These are phyloP conservation scores for Boleophthalmus pectinirostris DNA, from an alignment of 2,113 vertebrate species.

Conservation along the genomic window DNA sequence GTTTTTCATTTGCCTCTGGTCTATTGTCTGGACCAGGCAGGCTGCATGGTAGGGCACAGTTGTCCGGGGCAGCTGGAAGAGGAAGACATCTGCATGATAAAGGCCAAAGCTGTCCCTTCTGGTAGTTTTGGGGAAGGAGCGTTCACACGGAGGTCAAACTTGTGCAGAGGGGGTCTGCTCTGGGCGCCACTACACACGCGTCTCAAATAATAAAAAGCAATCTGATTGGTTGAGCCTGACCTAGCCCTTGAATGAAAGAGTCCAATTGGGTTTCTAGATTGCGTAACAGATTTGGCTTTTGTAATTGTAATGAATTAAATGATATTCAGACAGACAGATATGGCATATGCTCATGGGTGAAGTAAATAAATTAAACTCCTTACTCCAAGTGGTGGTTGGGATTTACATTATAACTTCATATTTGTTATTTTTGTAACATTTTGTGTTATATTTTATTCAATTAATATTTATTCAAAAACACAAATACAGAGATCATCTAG, in stretches of 20 bases:
- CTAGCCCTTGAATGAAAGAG: constrained; percentile 49
- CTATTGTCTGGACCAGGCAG: constrained; percentile 73
- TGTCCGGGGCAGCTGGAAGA: constrained; percentile 77
- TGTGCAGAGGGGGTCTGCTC: constrained; percentile 37
- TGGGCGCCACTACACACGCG: constrained; percentile 38
- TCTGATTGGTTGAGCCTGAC: constrained; percentile 60
- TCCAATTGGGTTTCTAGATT: constrained; percentile 47
- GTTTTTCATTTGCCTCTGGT: constrained; percentile 54
- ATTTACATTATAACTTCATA: background rate
- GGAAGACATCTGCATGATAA: constrained; percentile 78
- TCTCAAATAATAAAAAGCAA: constrained; percentile 37
- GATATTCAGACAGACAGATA: constrained; percentile 27
- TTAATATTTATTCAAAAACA: background rate
- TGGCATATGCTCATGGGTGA: constrained; percentile 53
- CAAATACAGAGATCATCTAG: no score
- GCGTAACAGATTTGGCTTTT: constrained; percentile 63
- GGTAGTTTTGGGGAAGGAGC: constrained; percentile 36
- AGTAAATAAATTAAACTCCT: background rate
- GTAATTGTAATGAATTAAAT: constrained; percentile 54
- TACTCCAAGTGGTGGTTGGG: background rate
- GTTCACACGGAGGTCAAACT: constrained; percentile 66
- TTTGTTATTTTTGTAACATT: background rate
- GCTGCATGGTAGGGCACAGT: constrained; percentile 65
- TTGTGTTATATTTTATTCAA: background rate
- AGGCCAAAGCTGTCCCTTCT: constrained; percentile 72